Percentiles rank a stretch among this genome's conserved stretches.
phyloP scores from a whole-genome alignment of 2,888 invertebrate genomes.

The Embidobia sp. region DNA sequence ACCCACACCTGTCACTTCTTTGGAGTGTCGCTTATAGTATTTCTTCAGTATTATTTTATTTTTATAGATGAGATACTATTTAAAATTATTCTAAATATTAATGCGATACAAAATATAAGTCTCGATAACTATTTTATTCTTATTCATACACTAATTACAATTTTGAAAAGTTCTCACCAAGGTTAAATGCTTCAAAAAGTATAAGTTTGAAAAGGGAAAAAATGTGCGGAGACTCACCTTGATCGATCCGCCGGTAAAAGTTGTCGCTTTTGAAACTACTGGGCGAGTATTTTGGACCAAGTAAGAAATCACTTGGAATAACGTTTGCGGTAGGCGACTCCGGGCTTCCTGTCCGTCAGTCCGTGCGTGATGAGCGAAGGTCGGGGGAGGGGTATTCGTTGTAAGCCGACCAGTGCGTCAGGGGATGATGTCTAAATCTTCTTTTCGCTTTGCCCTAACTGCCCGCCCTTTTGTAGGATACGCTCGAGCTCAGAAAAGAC shows the following conservation, averaged over 20 bases:
- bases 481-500: conserved; percentile 70
- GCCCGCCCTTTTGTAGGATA: conserved; percentile 78
- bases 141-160: too few species aligned
- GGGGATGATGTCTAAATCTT: conserved; percentile 81
- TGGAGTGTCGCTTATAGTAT: too few species aligned
- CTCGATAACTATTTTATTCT: too few species aligned
- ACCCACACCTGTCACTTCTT: too few species aligned
- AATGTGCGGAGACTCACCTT: conserved; percentile 31
- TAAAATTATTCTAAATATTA: too few species aligned
- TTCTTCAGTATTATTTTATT: too few species aligned
- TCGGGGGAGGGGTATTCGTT: conserved; percentile 55
- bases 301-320: conserved; percentile 68
- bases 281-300: conserved; percentile 33
- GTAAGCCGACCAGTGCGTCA: conserved; percentile 73
- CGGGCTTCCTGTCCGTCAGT: conserved; percentile 73
- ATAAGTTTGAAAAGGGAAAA: too few species aligned
- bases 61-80: too few species aligned
- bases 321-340: conserved; percentile 64
- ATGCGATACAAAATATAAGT: too few species aligned
- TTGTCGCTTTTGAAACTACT: conserved; percentile 19
- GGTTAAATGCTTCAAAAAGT: too few species aligned
- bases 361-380: conserved; percentile 42
- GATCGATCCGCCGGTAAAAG: conserved; percentile 5
- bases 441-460: conserved; percentile 75
- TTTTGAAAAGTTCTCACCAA: too few species aligned